phyloP scores from a whole-genome alignment of 2,797 vertebrate species.

The Brotula barbata region DNA sequence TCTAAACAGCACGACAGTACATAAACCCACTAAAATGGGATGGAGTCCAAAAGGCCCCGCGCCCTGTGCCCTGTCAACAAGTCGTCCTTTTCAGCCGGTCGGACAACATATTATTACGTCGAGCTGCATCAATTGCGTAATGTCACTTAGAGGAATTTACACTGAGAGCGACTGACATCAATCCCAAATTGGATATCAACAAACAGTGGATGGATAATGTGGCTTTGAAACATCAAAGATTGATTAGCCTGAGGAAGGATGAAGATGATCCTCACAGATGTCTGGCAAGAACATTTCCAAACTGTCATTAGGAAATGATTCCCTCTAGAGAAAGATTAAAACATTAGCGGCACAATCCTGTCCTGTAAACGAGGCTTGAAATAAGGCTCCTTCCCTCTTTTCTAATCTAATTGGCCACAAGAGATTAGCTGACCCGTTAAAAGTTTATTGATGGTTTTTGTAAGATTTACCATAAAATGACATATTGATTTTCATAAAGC shows the following conservation, averaged over 20 bases:
- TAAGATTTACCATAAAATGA: conserved; percentile 60
- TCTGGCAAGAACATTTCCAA: conserved; percentile 33
- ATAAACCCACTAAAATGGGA: conserved; percentile 53
- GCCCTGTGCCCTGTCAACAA: conserved; percentile 26
- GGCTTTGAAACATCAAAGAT: conserved; percentile 20
- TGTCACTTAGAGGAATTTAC: conserved; percentile 22
- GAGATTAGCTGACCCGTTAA: conserved; percentile 57
- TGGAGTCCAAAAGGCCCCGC: conserved; percentile 30
- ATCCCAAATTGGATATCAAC: conserved; percentile 25
- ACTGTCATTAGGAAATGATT: conserved; percentile 42
- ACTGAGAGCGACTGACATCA: conserved; percentile 14
- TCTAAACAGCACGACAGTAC: conserved; percentile 51
- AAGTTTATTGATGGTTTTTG: conserved; percentile 63
- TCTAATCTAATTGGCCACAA: conserved; percentile 50
- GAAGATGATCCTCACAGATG: conserved; percentile 27
- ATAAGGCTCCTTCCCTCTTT: conserved; percentile 49
- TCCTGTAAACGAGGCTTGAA: conserved; percentile 62
- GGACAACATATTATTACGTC: conserved; percentile 11
- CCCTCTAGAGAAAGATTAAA: conserved; percentile 50
- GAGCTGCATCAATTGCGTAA: conserved; percentile 8
- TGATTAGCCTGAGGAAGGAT: conserved; percentile 31
- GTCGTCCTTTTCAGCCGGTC: conserved; percentile 19
- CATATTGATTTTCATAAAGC: conserved; percentile 70
- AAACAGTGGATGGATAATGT: conserved; percentile 15
- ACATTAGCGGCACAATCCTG: conserved; percentile 34